Conservation (phyloP, 1,140 invertebrate genomes). For the Maniola jurtina region DNA sequence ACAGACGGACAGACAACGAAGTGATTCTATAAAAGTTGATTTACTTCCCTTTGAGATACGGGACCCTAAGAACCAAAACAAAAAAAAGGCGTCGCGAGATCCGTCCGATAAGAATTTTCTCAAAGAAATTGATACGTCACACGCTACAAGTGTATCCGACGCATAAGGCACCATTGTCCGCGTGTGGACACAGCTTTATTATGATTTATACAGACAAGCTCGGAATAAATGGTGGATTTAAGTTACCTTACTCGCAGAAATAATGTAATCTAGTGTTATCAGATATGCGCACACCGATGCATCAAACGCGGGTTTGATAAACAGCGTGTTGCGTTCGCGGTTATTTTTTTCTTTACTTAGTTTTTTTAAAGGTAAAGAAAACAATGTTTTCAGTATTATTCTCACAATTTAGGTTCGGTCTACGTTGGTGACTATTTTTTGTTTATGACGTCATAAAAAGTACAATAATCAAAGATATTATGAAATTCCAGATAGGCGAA, state of each 20-base stretch:
- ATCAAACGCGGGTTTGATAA: slow-evolving; percentile 3
- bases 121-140: slow-evolving; percentile 61
- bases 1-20: no score
- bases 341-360: not conserved
- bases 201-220: slow-evolving; percentile 43
- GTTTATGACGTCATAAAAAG: no score
- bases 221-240: slow-evolving; percentile 28
- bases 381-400: no score
- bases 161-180: slow-evolving; percentile 48
- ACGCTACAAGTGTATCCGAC: slow-evolving; percentile 39
- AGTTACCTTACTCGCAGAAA: slow-evolving; percentile 22
- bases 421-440: no score
- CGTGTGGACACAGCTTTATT: slow-evolving; percentile 42
- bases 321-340: not conserved
- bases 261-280: slow-evolving; percentile 22
- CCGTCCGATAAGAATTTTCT: slow-evolving; percentile 37
- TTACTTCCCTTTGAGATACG: no score
- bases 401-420: no score
- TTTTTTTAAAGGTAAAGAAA: not conserved
- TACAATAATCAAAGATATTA: no score
- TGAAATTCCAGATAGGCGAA: no score
- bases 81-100: slow-evolving; percentile 34
- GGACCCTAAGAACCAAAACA: no score
- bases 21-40: no score
- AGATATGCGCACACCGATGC: slow-evolving; percentile 5